phyloP scores from a whole-genome alignment of 2,888 invertebrate genomes.

The Imbricaverruca yamaguchii region DNA sequence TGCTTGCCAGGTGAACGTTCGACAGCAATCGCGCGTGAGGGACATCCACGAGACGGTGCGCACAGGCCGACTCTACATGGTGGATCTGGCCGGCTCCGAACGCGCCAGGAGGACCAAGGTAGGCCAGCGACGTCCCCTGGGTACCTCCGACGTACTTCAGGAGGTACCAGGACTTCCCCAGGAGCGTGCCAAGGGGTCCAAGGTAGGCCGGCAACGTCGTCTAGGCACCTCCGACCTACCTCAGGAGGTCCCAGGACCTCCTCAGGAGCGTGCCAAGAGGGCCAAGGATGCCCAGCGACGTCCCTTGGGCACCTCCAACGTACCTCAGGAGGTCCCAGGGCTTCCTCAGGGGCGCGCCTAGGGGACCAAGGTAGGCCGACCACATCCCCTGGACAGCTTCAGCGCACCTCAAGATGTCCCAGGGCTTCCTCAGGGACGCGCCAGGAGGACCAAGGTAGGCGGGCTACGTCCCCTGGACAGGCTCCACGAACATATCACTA shows the following conservation, averaged over 20 bases:
- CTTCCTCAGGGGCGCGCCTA: no score
- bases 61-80: slow-evolving; percentile 78
- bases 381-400: no score
- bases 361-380: no score
- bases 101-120: slow-evolving; percentile 78
- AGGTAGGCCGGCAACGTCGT: slow-evolving; percentile 43
- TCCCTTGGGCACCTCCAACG: no score
- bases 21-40: slow-evolving; percentile 30
- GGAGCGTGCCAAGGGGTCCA: slow-evolving; percentile 82
- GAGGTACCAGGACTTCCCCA: no score
- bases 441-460: slow-evolving; percentile 67
- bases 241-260: no score
- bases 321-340: no score
- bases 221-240: background rate
- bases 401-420: no score
- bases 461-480: background rate
- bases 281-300: background rate
- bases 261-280: background rate
- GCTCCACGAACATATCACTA: no score
- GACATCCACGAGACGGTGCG: slow-evolving; percentile 36
- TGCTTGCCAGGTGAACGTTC: slow-evolving; percentile 46
- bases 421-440: slow-evolving; percentile 55
- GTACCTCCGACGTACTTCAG: no score
- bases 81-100: slow-evolving; percentile 93
- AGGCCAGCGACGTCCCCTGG: slow-evolving; percentile 25